Percentiles rank a stretch among this genome's conserved stretches.
Evolutionary conservation across 2,797 vertebrate genomes (phyloP).

Genomic region (Argyrosomus regius): DNA sequence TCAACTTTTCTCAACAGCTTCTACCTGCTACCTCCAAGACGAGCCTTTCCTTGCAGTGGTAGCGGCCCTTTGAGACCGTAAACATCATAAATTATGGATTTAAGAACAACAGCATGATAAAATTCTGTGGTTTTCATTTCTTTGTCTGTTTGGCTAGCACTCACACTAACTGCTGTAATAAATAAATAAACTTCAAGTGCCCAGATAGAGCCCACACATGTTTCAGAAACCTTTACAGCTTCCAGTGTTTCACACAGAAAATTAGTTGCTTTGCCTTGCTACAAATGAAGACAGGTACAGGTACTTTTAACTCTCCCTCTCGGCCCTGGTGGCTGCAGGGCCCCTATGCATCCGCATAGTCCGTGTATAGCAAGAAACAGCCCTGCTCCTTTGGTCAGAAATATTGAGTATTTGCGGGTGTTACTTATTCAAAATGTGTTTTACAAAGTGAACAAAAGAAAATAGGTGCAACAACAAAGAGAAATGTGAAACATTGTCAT

Average conservation of each 20-base stretch:
- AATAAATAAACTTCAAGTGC: neutral
- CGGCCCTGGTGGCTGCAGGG: too few species aligned
- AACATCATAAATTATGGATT: neutral
- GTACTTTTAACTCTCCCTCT: too few species aligned
- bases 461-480: neutral
- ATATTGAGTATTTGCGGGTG: neutral
- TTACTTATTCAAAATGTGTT: neutral
- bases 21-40: too few species aligned
- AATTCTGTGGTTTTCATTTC: neutral
- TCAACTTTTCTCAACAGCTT: too few species aligned
- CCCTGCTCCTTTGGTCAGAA: neutral
- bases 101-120: neutral
- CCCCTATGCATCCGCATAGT: too few species aligned
- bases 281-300: too few species aligned
- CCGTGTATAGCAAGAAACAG: too few species aligned
- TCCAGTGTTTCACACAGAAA: too few species aligned
- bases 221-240: too few species aligned
- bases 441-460: neutral
- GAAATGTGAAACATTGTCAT: neutral
- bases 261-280: too few species aligned
- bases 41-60: neutral
- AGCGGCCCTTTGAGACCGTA: neutral
- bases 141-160: neutral
- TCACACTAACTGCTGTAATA: neutral
- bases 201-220: neutral